These are phyloP conservation scores for Xylota sylvarum DNA, from an alignment of 2,888 invertebrate genomes.

Conservation along the genomic window DNA sequence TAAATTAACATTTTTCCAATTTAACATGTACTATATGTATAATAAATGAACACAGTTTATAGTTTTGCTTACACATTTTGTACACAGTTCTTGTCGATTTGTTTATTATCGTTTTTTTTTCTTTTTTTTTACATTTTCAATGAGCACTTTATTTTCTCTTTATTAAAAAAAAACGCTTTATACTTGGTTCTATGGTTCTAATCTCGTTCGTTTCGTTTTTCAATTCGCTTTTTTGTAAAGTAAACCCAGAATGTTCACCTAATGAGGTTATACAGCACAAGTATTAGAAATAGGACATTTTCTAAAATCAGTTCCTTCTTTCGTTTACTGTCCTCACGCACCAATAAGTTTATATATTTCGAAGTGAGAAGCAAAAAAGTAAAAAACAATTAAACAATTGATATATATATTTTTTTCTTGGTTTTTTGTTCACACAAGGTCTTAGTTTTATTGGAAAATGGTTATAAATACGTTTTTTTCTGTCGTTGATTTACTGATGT, in stretches of 20 bases:
- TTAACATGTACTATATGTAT: conserved; percentile 46
- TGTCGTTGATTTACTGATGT: conserved; percentile 73
- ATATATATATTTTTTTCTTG: conserved; percentile 28
- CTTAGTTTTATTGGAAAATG: conserved; percentile 70
- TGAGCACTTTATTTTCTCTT: conserved; percentile 65
- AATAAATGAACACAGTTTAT: conserved; percentile 53
- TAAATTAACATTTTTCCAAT: conserved; percentile 40
- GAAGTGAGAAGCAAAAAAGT: conserved; percentile 44
- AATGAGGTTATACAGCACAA: conserved; percentile 77
- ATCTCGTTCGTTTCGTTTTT: conserved; percentile 52
- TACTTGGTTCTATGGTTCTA: conserved; percentile 67
- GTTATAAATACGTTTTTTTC: conserved; percentile 71
- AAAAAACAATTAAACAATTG: conserved; percentile 8
- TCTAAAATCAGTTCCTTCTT: conserved; percentile 67
- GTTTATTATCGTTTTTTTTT: conserved; percentile 3
- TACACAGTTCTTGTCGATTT: conserved; percentile 50
- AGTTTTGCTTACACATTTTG: conserved; percentile 64
- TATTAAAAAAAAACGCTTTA: conserved; percentile 35
- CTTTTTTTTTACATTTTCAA: conserved; percentile 39
- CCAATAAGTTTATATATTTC: conserved; percentile 40
- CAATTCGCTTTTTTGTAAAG: conserved; percentile 62
- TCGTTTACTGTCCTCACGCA: conserved; percentile 75
- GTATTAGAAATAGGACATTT: conserved; percentile 74
- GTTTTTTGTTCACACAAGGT: conserved; percentile 65
- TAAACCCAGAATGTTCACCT: conserved; percentile 74